phyloP scores from a whole-genome alignment of 2,888 invertebrate species.

The Lydus trimaculatus region DNA sequence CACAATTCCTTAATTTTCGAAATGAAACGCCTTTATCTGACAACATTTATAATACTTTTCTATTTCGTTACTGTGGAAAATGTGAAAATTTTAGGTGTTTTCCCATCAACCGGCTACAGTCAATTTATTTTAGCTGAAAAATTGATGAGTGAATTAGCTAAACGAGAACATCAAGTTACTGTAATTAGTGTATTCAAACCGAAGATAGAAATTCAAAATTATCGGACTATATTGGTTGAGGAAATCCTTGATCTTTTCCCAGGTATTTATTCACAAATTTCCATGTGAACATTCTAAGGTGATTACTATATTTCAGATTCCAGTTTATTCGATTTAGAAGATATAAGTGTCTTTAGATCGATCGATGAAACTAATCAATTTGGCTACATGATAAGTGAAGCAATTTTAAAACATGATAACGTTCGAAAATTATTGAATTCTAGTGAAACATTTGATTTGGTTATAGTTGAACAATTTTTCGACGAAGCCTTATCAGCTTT shows the following conservation, averaged over 20 bases:
- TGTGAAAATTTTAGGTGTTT: conserved; percentile 45
- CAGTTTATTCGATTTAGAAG: conserved; percentile 19
- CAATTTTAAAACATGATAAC: conserved; percentile 42
- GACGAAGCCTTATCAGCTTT: conserved; percentile 61
- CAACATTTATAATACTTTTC: background rate
- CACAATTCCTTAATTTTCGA: background rate
- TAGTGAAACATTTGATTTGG: conserved; percentile 55
- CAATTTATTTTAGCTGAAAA: conserved; percentile 42
- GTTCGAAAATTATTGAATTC: conserved; percentile 50
- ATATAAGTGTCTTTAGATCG: conserved; percentile 7
- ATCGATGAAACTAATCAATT: conserved; percentile 25
- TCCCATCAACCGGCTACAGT: conserved; percentile 40
- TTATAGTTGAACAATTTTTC: conserved; percentile 61
- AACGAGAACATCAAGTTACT: conserved; percentile 59
- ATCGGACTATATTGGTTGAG: conserved; percentile 52
- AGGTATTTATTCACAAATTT: too few species aligned
- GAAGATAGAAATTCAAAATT: conserved; percentile 51
- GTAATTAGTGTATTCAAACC: conserved; percentile 46
- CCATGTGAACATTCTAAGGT: too few species aligned
- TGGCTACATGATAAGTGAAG: conserved; percentile 30
- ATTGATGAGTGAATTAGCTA: conserved; percentile 41
- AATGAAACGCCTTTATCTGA: background rate
- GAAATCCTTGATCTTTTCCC: conserved; percentile 14
- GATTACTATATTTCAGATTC: conserved; percentile 19
- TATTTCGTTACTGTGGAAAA: conserved; percentile 10